Conservation (phyloP, 92 coral and sea anemone species). For the Montipora capitata region DNA sequence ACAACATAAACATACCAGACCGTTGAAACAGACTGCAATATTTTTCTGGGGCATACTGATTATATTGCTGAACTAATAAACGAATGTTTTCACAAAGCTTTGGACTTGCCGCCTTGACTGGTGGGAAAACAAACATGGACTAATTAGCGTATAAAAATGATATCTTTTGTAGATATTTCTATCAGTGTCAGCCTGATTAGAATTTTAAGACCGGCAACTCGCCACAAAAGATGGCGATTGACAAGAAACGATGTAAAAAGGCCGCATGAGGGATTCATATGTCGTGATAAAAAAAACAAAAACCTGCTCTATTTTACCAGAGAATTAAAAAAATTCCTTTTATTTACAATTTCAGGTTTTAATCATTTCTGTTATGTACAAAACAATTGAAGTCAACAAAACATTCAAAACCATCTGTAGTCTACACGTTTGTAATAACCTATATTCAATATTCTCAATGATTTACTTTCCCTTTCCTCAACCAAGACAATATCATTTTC, state of each 20-base stretch:
- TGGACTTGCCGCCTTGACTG: conserved; percentile 11
- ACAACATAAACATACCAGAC: not conserved
- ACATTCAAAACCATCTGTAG: not conserved
- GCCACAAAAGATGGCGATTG: not conserved
- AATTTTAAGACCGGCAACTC: not conserved
- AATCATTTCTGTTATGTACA: not conserved
- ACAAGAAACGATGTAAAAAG: not conserved
- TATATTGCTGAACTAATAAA: not conserved
- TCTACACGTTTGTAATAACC: not conserved
- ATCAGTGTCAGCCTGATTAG: not conserved
- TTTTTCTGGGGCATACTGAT: not conserved
- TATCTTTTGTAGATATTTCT: conserved; percentile 14
- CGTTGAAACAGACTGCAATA: not conserved
- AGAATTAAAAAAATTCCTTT: not conserved
- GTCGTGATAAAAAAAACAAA: not conserved
- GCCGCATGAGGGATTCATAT: not conserved
- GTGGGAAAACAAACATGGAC: conserved; percentile 18
- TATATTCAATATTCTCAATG: not conserved
- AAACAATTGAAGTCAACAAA: not conserved
- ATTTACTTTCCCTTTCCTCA: too few species aligned
- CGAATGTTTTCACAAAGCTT: not conserved
- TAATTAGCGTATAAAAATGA: conserved; percentile 27
- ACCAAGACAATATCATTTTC: too few species aligned
- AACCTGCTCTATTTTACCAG: too few species aligned
- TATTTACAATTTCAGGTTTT: conserved; percentile 7